Evolutionary conservation across 2,888 invertebrate species (phyloP), one percentile per base, ranked within the genome.

Genomic region (Sicus ferrugineus): DNA sequence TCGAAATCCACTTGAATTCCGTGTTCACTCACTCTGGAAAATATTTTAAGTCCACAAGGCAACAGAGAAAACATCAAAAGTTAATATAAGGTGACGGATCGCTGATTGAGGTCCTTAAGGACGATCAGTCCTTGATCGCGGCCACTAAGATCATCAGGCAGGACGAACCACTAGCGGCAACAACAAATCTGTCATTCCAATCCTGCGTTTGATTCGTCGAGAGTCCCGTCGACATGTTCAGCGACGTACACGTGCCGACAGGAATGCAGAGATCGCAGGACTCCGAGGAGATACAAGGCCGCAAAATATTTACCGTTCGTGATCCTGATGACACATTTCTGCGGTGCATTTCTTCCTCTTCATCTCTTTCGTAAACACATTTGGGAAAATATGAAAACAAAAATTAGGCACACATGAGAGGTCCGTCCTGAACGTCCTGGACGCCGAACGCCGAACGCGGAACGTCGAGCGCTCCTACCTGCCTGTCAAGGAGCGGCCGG

Each of bases 171-270:
- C 14, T 9, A 16, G n/a, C 11, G 11, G 16, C 9, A 42, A n/a
- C 42, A 42, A n/a, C n/a, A n/a, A n/a, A n/a, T n/a, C n/a, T n/a
- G n/a, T n/a, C n/a, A n/a, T n/a, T n/a, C n/a, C n/a, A n/a, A n/a
- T n/a, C n/a, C n/a, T n/a, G n/a, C n/a, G n/a, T n/a, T n/a, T n/a
- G n/a, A n/a, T n/a, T n/a, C n/a, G n/a, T n/a, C n/a, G n/a, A n/a
- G n/a, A n/a, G n/a, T n/a, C n/a, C n/a, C n/a, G n/a, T n/a, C n/a
- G n/a, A n/a, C n/a, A n/a, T 14, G 28, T 28, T 54, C 54, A 26
- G 16, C 28, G 14, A 6, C 7, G 65, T 54, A 38, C 65, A 54
- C 65, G 54, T 65, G 65, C 65, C 54, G 64, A 50, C 64, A 64
- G 48, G 50, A 64, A 28, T n/a, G 28, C 14, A 28, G 38, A 42